These are phyloP conservation scores for Caenorhabditis inopinata DNA, from an alignment of 1,140 invertebrate genomes.

Conservation along the genomic window DNA sequence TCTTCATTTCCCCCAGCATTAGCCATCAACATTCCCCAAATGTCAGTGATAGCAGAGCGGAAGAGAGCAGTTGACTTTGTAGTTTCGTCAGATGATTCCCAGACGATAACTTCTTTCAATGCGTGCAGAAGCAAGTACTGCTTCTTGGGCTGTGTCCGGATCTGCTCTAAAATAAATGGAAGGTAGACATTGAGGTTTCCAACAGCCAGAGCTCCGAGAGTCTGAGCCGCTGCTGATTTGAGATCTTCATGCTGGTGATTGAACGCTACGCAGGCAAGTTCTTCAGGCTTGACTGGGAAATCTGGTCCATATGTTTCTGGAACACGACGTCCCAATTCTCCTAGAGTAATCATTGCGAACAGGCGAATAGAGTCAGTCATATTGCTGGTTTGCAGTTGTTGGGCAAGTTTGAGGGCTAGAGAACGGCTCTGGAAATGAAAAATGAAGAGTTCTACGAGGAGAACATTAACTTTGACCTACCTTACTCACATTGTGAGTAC, in stretches of 20 bases:
- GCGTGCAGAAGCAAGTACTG: slow-evolving; percentile 96
- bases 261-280: slow-evolving; percentile 71
- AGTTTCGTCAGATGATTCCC: not conserved
- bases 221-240: slow-evolving; percentile 92
- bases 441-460: too few relatives aligned
- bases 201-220: slow-evolving; percentile 81
- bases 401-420: slow-evolving; percentile 66
- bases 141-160: slow-evolving; percentile 84
- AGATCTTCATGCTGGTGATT: slow-evolving; percentile 72
- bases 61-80: not conserved
- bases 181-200: slow-evolving; percentile 90
- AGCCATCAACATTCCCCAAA: slow-evolving; percentile 36
- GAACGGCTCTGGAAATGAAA: not conserved
- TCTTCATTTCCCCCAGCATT: slow-evolving; percentile 29
- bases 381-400: slow-evolving; percentile 12
- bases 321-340: slow-evolving; percentile 82
- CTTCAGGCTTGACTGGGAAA: slow-evolving; percentile 67
- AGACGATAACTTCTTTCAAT: slow-evolving; percentile 82
- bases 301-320: slow-evolving; percentile 48
- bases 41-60: not conserved
- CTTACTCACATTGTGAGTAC: slow-evolving; percentile 31
- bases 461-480: too few relatives aligned
- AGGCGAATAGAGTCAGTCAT: slow-evolving; percentile 75
- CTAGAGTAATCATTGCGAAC: slow-evolving; percentile 87
- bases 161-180: slow-evolving; percentile 89